Evolutionary conservation across 2,888 invertebrate genomes (phyloP).

Genomic region (Clusia tigrina): DNA sequence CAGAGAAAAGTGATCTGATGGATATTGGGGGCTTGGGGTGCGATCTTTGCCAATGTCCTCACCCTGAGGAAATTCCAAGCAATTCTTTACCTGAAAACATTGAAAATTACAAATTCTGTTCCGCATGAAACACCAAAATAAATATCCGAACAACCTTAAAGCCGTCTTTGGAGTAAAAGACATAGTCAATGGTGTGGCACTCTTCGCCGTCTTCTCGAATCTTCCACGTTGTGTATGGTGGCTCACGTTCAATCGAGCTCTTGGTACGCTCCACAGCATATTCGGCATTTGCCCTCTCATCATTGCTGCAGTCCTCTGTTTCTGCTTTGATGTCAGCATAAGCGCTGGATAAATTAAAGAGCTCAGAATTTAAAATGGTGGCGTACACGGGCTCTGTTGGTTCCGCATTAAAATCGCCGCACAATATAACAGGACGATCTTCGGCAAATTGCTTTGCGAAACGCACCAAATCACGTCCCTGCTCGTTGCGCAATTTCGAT

Average conservation of each 20-base stretch:
- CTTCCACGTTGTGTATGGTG: constrained; percentile 81
- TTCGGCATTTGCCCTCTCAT: constrained; percentile 26
- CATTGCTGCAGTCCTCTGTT: constrained; percentile 37
- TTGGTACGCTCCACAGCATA: constrained; percentile 34
- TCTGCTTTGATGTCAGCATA: constrained; percentile 65
- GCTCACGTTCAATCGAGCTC: constrained; percentile 67
- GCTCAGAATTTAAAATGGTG: constrained; percentile 67
- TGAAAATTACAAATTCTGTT: too few species aligned
- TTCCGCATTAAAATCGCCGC: constrained; percentile 82
- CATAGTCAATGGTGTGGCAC: constrained; percentile 79
- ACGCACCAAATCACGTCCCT: constrained; percentile 73
- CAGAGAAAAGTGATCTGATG: constrained; percentile 81
- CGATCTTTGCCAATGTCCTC: constrained; percentile 73
- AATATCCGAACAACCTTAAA: constrained; percentile 65
- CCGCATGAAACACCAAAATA: not conserved
- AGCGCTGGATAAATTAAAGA: constrained; percentile 66
- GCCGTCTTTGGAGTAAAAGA: constrained; percentile 71
- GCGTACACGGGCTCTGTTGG: constrained; percentile 75
- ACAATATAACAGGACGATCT: constrained; percentile 70
- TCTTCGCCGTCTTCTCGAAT: constrained; percentile 75
- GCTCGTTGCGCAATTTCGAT: constrained; percentile 74
- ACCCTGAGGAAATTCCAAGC: constrained; percentile 69
- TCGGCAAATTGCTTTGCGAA: constrained; percentile 67
- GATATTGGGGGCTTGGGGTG: constrained; percentile 74
- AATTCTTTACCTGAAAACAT: constrained; percentile 57